Evolutionary conservation across 2,888 invertebrate species (phyloP).

Genomic region (Ormyrus labotus): DNA sequence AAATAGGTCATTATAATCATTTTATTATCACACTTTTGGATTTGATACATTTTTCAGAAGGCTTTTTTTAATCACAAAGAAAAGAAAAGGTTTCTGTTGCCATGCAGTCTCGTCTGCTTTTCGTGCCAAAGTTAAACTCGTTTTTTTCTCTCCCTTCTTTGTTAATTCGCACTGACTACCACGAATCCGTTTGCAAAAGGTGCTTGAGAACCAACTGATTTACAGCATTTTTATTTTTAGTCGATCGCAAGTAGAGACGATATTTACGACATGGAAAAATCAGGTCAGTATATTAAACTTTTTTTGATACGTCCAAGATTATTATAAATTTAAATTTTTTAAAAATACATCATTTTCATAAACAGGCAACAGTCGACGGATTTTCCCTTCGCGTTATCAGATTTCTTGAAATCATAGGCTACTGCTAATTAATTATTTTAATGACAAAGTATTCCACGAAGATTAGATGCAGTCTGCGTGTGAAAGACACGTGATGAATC

Average conservation of each 20-base stretch:
- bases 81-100: conserved; percentile 11
- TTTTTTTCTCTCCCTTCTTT: conserved; percentile 19
- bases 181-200: not conserved
- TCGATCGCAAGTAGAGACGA: not conserved
- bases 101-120: conserved; percentile 46
- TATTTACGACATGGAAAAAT: too few relatives aligned
- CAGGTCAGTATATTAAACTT: too few relatives aligned
- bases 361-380: not conserved
- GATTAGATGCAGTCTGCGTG: not conserved
- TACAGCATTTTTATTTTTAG: not conserved
- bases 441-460: not conserved
- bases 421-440: not conserved
- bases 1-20: too few relatives aligned
- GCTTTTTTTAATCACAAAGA: not conserved
- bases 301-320: too few relatives aligned
- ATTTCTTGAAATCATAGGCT: not conserved
- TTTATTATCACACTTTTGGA: not conserved
- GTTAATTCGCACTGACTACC: not conserved
- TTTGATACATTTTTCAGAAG: conserved; percentile 9
- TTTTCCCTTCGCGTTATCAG: not conserved
- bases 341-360: not conserved
- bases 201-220: too few relatives aligned
- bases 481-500: conserved; percentile 30
- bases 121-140: not conserved
- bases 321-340: not conserved